Evolutionary conservation across 1,140 invertebrate genomes (phyloP).

Genomic region (Copidosoma floridanum): DNA sequence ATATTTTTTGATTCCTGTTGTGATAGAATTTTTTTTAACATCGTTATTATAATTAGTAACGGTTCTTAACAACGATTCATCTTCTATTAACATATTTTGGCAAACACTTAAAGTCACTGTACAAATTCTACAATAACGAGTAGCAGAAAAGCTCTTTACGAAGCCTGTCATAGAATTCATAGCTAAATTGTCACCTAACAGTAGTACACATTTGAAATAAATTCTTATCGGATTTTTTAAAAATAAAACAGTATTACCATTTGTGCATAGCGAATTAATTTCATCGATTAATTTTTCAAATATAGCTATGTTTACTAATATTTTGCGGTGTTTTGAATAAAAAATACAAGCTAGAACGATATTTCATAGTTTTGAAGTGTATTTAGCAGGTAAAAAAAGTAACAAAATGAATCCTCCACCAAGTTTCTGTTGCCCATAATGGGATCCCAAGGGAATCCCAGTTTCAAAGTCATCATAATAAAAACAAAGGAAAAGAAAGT

Average conservation of each 20-base stretch:
- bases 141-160: conserved; percentile 5
- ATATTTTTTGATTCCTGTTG: conserved; percentile 15
- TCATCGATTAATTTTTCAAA: too few species aligned
- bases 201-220: background rate
- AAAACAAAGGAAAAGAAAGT: too few species aligned
- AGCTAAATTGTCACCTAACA: conserved; percentile 28
- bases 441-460: background rate
- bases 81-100: conserved; percentile 10
- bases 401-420: conserved; percentile 2
- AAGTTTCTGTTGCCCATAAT: background rate
- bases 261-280: too few species aligned
- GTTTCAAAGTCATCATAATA: conserved; percentile 6
- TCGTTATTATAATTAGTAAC: conserved; percentile 3
- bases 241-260: background rate
- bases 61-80: background rate
- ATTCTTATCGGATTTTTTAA: background rate
- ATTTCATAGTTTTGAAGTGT: background rate
- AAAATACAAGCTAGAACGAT: background rate
- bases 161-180: conserved; percentile 25
- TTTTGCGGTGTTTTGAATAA: background rate
- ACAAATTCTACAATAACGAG: conserved; percentile 3
- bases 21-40: conserved; percentile 5
- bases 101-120: background rate
- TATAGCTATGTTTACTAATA: too few species aligned
- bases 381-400: background rate